These are phyloP conservation scores for Oxyteleia sp. DNA, from an alignment of 2,888 invertebrate species.

Conservation along the genomic window DNA sequence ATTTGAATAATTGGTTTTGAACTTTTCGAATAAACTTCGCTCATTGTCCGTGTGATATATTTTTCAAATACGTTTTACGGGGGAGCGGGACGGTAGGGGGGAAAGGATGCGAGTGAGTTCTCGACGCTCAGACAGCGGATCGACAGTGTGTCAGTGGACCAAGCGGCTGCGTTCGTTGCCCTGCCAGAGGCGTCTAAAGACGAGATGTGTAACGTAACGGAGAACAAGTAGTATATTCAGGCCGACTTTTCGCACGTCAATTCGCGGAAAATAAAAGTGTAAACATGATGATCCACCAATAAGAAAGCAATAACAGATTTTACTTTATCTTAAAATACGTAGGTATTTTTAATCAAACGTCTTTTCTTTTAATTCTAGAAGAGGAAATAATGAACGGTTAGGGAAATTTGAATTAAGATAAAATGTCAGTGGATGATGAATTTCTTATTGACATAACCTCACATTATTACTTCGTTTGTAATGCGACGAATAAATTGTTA, in stretches of 20 bases:
- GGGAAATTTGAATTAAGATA: too few species aligned
- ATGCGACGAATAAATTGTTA: too few species aligned
- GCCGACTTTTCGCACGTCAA: slow-evolving; percentile 52
- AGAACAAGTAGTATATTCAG: slow-evolving; percentile 27
- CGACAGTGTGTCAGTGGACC: slow-evolving; percentile 70
- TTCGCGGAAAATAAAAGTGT: slow-evolving; percentile 65
- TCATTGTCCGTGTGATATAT: slow-evolving; percentile 5
- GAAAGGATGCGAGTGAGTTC: slow-evolving; percentile 36
- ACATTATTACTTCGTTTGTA: too few species aligned
- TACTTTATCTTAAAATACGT: too few species aligned
- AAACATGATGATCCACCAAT: slow-evolving; percentile 30
- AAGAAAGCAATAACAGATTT: too few species aligned
- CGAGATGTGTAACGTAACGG: slow-evolving; percentile 52
- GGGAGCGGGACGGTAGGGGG: background rate
- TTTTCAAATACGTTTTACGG: background rate
- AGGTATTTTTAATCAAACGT: too few species aligned
- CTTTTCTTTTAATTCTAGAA: too few species aligned
- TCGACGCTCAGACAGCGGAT: slow-evolving; percentile 24
- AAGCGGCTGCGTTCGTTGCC: slow-evolving; percentile 59
- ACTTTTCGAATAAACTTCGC: background rate
- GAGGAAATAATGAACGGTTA: too few species aligned
- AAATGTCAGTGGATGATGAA: too few species aligned
- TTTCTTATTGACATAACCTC: too few species aligned
- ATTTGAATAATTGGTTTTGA: slow-evolving; percentile 16
- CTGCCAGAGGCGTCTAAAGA: slow-evolving; percentile 47